These are phyloP conservation scores for Callospermophilus lateralis DNA, from an alignment of 2,113 vertebrate species.

Conservation along the genomic window DNA sequence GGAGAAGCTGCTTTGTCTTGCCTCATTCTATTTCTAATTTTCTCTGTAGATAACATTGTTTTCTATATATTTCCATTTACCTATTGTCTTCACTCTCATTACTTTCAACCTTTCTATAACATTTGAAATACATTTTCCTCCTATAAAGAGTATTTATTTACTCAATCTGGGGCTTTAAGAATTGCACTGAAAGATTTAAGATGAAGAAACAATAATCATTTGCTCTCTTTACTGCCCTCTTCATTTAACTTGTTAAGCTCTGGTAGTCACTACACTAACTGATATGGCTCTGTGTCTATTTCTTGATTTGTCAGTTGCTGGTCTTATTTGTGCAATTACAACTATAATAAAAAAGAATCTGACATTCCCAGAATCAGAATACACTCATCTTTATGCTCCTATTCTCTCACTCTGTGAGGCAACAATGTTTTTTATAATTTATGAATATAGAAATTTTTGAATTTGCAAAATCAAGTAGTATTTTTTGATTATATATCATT, in stretches of 20 bases:
- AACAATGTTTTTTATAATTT: background rate
- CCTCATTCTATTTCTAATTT: background rate
- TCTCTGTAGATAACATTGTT: background rate
- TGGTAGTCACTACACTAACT: background rate
- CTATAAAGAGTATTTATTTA: background rate
- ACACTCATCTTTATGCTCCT: background rate
- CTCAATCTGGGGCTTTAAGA: background rate
- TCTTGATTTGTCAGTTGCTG: background rate
- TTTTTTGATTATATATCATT: background rate
- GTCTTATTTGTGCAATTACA: background rate
- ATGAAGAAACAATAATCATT: background rate
- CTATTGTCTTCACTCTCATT: background rate
- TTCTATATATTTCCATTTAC: background rate
- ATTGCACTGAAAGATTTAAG: background rate
- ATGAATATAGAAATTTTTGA: background rate
- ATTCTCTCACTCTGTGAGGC: background rate
- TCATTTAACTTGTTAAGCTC: background rate
- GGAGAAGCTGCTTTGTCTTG: constrained; percentile 22
- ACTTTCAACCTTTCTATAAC: background rate
- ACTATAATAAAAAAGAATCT: constrained; percentile 23
- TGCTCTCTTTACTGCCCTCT: background rate
- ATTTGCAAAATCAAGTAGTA: background rate
- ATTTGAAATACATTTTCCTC: background rate
- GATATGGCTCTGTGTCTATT: background rate
- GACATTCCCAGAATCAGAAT: background rate